Evolutionary conservation across 2,888 invertebrate species (phyloP), one percentile per base, ranked within the genome.

Genomic region (Synanthedon andrenaeformis): DNA sequence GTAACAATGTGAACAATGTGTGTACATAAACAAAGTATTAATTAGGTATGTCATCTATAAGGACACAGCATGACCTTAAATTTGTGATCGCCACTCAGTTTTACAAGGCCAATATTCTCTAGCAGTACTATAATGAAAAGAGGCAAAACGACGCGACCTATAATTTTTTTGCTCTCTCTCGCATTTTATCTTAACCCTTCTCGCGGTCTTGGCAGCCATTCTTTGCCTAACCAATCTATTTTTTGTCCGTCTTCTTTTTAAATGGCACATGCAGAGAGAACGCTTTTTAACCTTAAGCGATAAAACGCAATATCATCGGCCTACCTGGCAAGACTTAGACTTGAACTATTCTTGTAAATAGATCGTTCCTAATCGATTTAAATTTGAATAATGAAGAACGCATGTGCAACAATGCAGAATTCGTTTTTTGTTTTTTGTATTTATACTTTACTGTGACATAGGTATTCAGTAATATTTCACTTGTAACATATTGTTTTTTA

Each of bases 231-330:
- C 75, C 65, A 72, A 78, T 75, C 65, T 60, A 64, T 79, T 84
- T 86, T 86, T 83, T 83, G 77, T 77, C 62, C 63, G 63, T 67
- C 67, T 72, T 65, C 79, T 79, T 86, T 82, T 82, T 82, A 86
- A 87, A 87, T 87, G 85, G 87, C 87, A 85, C 84, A 86, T 86
- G 84, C 79, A 84, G 79, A 78, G 79, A 81, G 75, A 74, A 70
- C 68, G 56, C 74, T 77, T 83, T 84, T 83, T 82, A 65, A 67
- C 69, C 61, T 72, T 70, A 71, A 73, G 69, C 70, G 72, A 74
- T 81, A 84, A 84, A 85, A 85, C 67, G 84, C 86, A 83, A 76
- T 81, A 82, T 87, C 87, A 85, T 80, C 79, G 76, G 70, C 60
- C 74, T 86, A 86, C 85, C 86, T 86, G 85, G 72, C 70, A 70